These are phyloP conservation scores for Macroglossus sobrinus DNA, from an alignment of 2,113 vertebrate species.

Conservation along the genomic window DNA sequence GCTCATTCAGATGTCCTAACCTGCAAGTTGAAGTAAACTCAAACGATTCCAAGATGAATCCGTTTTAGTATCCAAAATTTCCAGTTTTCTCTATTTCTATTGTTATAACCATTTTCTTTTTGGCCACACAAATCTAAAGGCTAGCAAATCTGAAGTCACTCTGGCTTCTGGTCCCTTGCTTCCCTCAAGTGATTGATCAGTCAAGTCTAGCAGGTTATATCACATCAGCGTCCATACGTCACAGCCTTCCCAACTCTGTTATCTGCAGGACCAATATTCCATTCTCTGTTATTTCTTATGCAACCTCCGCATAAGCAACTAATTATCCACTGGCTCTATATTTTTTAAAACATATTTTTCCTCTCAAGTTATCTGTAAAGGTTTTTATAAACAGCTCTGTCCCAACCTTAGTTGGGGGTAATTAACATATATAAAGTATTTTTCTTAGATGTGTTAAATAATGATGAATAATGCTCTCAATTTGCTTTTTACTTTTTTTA, in stretches of 20 bases:
- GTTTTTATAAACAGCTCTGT: background rate
- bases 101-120: background rate
- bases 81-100: background rate
- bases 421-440: background rate
- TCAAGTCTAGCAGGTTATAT: background rate
- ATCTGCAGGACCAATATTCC: background rate
- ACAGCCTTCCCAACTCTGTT: background rate
- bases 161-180: background rate
- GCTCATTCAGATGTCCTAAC: background rate
- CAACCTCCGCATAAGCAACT: background rate
- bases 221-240: background rate
- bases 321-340: background rate
- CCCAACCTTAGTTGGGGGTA: background rate
- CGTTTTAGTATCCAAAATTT: background rate
- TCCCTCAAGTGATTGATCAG: background rate
- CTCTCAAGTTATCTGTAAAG: slow-evolving; percentile 13
- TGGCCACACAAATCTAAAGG: background rate
- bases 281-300: background rate
- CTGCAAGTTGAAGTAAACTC: background rate
- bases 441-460: slow-evolving; percentile 12
- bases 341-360: background rate
- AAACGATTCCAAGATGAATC: background rate
- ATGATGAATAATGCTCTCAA: background rate
- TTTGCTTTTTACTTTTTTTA: background rate
- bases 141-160: background rate